Base-by-base conservation (phyloP, 2,113 vertebrate genomes). In the Tichodroma muraria region DNA sequence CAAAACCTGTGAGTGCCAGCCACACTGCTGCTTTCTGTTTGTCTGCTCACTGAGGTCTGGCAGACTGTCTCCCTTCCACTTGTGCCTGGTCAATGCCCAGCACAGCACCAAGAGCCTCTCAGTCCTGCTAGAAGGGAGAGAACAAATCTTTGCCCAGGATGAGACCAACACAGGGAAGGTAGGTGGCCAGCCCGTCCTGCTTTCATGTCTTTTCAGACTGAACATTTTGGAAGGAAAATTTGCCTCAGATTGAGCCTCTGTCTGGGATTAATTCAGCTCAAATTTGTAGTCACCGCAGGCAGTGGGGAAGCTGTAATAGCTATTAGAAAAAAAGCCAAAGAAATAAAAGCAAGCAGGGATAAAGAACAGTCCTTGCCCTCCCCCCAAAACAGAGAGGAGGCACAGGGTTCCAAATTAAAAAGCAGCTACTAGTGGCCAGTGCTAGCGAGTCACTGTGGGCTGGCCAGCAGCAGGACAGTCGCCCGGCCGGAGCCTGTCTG, bases 201-300 rank as follows among this genome's bases (percentile, higher is more conserved):
- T 93, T 95, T 92, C 78, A 77, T 49, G 83, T 69, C 31, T 84
- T 85, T 93, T 95, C 80, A 80, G 81, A 53, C 27, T 22, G 81
- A 91, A 68, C 8, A 5, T 60, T 91, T 90, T 83, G 88, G 91
- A 95, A 97, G 44, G 57, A 88, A 91, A 89, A 40, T 91, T 90
- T 92, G 82, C 88, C 70, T 94, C 77, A 30, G 66, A 94, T 54
- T 35, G 61, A 95, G 89, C 31, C 64, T 88, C 94, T 95, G 80
- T 86, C 91, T 97, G 95, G 91, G 81, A 95, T 95, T 95, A 95
- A 95, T 97, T 96, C 93, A 95, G 77, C 82, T 84, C 90, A 83
- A 93, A 95, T 95, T 90, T 91, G 93, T 95, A 91, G 93, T 94
- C 90, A 93, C 88, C 65, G 0, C 85, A 94, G 72, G 91, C 95